phyloP scores from a whole-genome alignment of 2,888 invertebrate species.

The Apamea sordens region DNA sequence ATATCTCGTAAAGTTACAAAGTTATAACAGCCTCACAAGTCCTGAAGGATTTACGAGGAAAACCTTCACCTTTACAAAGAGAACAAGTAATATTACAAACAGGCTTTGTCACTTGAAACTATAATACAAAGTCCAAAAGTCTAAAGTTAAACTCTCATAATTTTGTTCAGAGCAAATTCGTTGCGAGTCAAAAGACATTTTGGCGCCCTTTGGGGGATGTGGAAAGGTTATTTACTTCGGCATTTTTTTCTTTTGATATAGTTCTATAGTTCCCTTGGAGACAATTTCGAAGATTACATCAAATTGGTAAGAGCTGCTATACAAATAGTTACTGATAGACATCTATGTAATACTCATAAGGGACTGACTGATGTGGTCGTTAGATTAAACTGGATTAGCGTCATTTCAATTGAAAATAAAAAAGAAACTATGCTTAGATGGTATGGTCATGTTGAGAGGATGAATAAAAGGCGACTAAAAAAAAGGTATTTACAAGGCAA shows the following conservation, averaged over 20 bases:
- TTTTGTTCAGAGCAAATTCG: conserved; percentile 20
- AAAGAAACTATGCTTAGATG: not conserved
- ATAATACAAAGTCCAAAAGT: not conserved
- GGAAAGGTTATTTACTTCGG: conserved; percentile 14
- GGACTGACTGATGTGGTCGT: not conserved
- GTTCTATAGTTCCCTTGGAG: conserved; percentile 10
- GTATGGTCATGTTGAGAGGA: not conserved
- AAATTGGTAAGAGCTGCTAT: not conserved
- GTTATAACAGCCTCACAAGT: conserved; percentile 21
- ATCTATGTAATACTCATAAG: not conserved
- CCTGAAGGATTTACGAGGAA: conserved; percentile 11
- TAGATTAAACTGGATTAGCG: too few relatives aligned
- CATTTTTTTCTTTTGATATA: conserved; percentile 8
- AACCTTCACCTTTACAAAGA: conserved; percentile 1
- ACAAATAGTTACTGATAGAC: conserved; percentile 7
- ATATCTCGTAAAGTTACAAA: conserved; percentile 6
- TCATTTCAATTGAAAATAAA: not conserved
- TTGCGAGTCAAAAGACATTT: conserved; percentile 20
- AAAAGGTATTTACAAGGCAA: not conserved
- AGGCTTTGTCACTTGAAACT: conserved; percentile 49
- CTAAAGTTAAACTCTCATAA: conserved; percentile 1
- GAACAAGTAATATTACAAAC: conserved; percentile 21
- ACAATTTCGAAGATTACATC: conserved; percentile 36
- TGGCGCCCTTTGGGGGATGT: conserved; percentile 13
- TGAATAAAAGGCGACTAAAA: not conserved